Evolutionary conservation across 2,888 invertebrate genomes (phyloP).

Genomic region (Buathra laborator): DNA sequence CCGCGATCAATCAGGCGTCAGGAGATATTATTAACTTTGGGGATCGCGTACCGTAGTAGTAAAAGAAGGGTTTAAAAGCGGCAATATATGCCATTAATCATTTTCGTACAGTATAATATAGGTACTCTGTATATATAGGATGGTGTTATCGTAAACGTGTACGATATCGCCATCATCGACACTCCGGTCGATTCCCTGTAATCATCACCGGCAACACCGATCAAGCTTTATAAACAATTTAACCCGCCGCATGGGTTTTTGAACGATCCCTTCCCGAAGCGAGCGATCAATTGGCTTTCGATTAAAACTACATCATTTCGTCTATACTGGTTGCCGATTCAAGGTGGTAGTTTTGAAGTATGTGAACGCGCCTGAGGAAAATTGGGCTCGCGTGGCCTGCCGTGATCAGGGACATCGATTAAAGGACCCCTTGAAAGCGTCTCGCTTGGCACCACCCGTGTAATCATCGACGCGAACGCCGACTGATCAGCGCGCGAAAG

Average conservation of each 20-base stretch:
- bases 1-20: too few species aligned
- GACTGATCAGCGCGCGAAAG: slow-evolving; percentile 34
- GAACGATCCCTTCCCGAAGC: neutral
- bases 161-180: slow-evolving; percentile 56
- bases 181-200: slow-evolving; percentile 57
- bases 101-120: slow-evolving; percentile 13
- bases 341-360: slow-evolving; percentile 2
- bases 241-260: slow-evolving; percentile 25
- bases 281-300: slow-evolving; percentile 38
- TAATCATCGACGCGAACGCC: slow-evolving; percentile 52
- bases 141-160: slow-evolving; percentile 15
- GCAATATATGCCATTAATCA: neutral
- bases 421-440: slow-evolving; percentile 43
- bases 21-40: too few species aligned
- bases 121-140: neutral
- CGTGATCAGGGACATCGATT: slow-evolving; percentile 58
- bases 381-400: slow-evolving; percentile 57
- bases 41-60: too few species aligned
- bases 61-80: too few species aligned
- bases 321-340: slow-evolving; percentile 9
- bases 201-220: slow-evolving; percentile 49
- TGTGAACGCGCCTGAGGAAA: slow-evolving; percentile 26
- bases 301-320: slow-evolving; percentile 47
- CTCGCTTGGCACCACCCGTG: slow-evolving; percentile 56
- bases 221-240: slow-evolving; percentile 64